These are phyloP conservation scores for Heliothis peltigera DNA, from an alignment of 2,888 invertebrate genomes.

Conservation along the genomic window DNA sequence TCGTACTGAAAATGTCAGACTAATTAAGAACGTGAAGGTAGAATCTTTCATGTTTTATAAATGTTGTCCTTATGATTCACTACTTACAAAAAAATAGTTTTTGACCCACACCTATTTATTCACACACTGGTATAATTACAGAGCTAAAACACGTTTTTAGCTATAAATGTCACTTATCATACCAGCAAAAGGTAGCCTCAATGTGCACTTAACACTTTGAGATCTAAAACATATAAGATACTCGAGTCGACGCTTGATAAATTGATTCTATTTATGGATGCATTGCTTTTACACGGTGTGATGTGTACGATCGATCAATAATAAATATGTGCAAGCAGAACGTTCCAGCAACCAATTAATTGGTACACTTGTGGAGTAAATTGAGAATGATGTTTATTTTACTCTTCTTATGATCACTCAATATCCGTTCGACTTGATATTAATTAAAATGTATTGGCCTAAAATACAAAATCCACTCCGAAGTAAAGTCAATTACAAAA, in stretches of 20 bases:
- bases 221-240: constrained; percentile 53
- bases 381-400: constrained; percentile 52
- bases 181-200: constrained; percentile 21
- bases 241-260: constrained; percentile 53
- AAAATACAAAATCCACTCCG: constrained; percentile 29
- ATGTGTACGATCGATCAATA: constrained; percentile 56
- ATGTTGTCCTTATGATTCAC: constrained; percentile 1
- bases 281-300: constrained; percentile 51
- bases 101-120: constrained; percentile 4
- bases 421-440: constrained; percentile 36
- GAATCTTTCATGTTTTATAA: constrained; percentile 11
- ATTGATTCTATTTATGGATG: constrained; percentile 58
- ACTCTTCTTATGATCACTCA: constrained; percentile 36
- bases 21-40: constrained; percentile 34
- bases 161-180: constrained; percentile 19
- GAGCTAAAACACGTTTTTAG: background rate
- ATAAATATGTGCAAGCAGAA: constrained; percentile 55
- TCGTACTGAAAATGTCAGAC: constrained; percentile 46
- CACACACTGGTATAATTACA: constrained; percentile 12
- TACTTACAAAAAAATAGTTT: background rate
- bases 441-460: constrained; percentile 41
- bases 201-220: constrained; percentile 45
- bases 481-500: constrained; percentile 55
- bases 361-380: constrained; percentile 50
- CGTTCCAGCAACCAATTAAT: constrained; percentile 53